phyloP scores from a whole-genome alignment of 2,888 invertebrate species.

The Alsophila aescularia region DNA sequence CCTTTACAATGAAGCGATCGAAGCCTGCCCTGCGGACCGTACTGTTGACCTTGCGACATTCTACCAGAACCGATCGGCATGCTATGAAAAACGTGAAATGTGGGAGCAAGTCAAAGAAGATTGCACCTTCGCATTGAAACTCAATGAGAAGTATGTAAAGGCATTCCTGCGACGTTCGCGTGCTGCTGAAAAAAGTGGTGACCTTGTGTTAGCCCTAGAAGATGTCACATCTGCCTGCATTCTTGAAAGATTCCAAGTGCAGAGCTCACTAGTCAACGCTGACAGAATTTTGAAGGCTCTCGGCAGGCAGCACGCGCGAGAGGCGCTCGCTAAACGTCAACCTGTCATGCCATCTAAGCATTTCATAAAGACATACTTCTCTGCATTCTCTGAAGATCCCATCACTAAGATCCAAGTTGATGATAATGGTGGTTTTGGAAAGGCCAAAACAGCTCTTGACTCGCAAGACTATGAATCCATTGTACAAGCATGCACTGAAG shows the following conservation, averaged over 20 bases:
- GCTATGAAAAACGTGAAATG: constrained; percentile 95
- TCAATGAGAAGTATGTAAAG: constrained; percentile 94
- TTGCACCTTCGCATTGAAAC: constrained; percentile 92
- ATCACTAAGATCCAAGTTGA: constrained; percentile 84
- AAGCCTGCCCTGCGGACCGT: constrained; percentile 91
- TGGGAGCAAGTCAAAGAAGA: constrained; percentile 94
- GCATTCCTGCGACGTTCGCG: constrained; percentile 93
- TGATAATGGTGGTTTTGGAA: constrained; percentile 86
- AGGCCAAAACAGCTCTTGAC: constrained; percentile 88
- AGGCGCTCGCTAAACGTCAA: constrained; percentile 87
- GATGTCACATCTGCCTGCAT: constrained; percentile 97
- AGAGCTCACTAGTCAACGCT: constrained; percentile 91
- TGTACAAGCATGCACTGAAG: constrained; percentile 91
- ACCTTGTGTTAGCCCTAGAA: constrained; percentile 92
- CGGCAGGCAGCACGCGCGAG: constrained; percentile 89
- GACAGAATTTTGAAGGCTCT: constrained; percentile 94
- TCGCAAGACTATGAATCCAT: constrained; percentile 90
- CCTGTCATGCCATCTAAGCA: constrained; percentile 93
- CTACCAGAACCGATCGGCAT: constrained; percentile 98
- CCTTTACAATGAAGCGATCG: constrained; percentile 96
- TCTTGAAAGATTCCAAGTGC: constrained; percentile 94
- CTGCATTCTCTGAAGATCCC: constrained; percentile 95
- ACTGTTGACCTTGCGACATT: constrained; percentile 93
- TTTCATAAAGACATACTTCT: constrained; percentile 94
- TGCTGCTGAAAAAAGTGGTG: constrained; percentile 91